Base-by-base conservation (phyloP, 2,888 invertebrate species). In the Amphiduros pacificus region DNA sequence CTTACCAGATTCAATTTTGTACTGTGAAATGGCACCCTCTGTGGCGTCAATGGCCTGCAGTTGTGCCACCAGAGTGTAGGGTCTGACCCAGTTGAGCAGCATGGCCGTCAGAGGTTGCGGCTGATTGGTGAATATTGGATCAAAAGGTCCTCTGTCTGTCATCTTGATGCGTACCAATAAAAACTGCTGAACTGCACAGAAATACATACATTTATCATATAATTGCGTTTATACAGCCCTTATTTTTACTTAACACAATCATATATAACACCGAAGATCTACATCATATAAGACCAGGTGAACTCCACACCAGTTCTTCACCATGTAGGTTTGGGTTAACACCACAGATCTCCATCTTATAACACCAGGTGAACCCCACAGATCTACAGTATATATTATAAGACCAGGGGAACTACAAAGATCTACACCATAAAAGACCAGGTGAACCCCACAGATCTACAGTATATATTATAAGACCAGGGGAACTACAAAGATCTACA, bases 121-220 rank as follows among this genome's bases (percentile, higher is more conserved):
- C 22, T 44, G 20, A 22, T 44, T 44, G 4, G 44, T 20, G 44
- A 44, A 44, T 6, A 44, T 44, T 44, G 5, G 6, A 22, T 44
- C 44, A 17, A 20, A 44, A 11, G 44, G 51, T 6, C 24, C 26
- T 24, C 40, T 57, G 50, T 67, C 69, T n/a, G 40, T 49, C 51
- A 69, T 61, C 48, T 51, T 57, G 9, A 65, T 53, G 44, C 48
- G n/a, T 5, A 44, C 44, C 5, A 17, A 17, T 17, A 20, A 11
- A 17, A 28, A 11, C 27, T 20, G 20, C 6, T 6, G 20, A 22
- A 20, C 27, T 57, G 28, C 11, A 27, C 27, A 49, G 11, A 9
- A 5, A 40, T 36, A 55, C 60, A 20, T 17, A 61, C 52, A 31
- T 28, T 24, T 36, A n/a, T 49, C 55, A 32, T 24, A 29, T 24